These are phyloP conservation scores for Hypocryptadius cinnamomeus DNA, from an alignment of 2,113 vertebrate species.

Conservation along the genomic window DNA sequence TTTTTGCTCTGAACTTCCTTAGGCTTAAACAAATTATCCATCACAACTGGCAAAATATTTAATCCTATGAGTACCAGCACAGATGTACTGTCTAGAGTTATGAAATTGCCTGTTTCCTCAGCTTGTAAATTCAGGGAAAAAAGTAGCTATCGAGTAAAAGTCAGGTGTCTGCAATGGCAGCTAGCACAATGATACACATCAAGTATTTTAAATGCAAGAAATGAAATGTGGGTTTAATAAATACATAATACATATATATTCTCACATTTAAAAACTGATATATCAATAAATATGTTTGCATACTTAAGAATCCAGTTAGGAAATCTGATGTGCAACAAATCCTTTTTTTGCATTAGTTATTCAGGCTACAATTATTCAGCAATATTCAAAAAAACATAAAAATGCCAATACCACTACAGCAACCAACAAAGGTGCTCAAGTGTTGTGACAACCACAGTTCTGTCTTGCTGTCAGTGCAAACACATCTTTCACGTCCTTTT, in stretches of 20 bases:
- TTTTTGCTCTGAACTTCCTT: background rate
- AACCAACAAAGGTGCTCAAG: rapidly evolving
- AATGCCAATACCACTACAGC: background rate
- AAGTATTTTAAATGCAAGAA: background rate
- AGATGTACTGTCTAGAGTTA: background rate
- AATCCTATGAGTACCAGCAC: background rate
- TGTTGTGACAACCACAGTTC: background rate
- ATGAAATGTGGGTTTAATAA: background rate
- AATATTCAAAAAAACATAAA: background rate
- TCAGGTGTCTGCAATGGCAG: background rate
- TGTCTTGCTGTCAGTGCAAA: background rate
- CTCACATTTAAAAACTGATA: background rate
- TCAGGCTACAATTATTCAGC: background rate
- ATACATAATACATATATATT: background rate
- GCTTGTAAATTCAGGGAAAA: background rate
- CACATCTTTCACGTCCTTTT: rapidly evolving
- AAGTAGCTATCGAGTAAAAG: background rate
- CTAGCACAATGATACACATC: background rate
- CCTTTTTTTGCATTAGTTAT: background rate
- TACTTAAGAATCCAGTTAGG: background rate
- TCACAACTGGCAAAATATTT: background rate
- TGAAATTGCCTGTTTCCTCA: background rate
- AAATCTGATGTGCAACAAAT: background rate
- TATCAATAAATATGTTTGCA: background rate
- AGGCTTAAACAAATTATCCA: background rate